Base-by-base conservation (phyloP, 2,113 vertebrate species). In the Syrrhaptes paradoxus region DNA sequence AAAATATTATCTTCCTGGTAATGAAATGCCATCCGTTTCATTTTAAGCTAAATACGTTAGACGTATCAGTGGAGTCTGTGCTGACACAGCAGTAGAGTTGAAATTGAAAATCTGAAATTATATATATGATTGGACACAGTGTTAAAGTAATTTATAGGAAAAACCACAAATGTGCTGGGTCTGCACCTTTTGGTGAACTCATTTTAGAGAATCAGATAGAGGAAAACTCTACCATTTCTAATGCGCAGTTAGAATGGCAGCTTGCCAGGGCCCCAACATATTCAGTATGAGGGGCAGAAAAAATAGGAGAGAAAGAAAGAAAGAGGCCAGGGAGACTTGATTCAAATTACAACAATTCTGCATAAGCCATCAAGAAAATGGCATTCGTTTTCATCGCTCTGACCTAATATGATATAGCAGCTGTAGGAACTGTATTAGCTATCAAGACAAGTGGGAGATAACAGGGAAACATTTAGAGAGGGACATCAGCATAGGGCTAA, bases 81-180 rank as follows among this genome's bases (percentile, higher is more conserved):
- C 98, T 98, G 98, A 98, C 98, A 98, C 98, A 98, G 98, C 98
- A 98, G 98, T 83, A n/a, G 96, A 98, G 98, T 97, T 98, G 98
- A 98, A 98, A 98, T 98, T 98, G 98, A 98, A 98, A 98, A 98
- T 98, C 98, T 98, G 98, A 98, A 98, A 98, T 98, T 98, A 98
- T 98, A 98, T 98, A 98, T 98, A 98, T 98, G 98, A 98, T 98
- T 98, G 98, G 98, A 98, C 98, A 98, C 98, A 98, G 98, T 98
- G 98, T 98, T 98, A 98, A 98, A 98, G 98, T 98, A 98, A 98
- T 98, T 98, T 98, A 98, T 98, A 98, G 98, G 98, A 98, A 98
- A 98, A 98, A 97, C 97, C 98, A 98, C 97, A 98, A 98, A 98
- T 98, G 97, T 98, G 98, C 98, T 98, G 97, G 98, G 98, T 98